Percentiles rank a stretch among this genome's conserved stretches.
These are phyloP conservation scores for Carollia perspicillata DNA, from an alignment of 2,113 vertebrate genomes.

Conservation along the genomic window DNA sequence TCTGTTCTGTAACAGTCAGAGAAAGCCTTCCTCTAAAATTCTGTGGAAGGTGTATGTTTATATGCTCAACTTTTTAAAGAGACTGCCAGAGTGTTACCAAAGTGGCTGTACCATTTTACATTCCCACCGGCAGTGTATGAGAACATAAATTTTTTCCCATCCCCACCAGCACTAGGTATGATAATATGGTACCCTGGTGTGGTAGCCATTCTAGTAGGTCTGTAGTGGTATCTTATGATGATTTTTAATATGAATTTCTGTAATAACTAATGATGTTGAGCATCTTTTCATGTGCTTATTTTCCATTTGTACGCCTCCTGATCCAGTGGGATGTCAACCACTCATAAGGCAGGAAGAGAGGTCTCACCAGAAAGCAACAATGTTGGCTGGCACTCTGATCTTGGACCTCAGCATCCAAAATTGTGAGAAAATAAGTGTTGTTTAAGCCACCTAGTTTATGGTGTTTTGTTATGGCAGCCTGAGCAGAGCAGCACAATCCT, in stretches of 20 bases:
- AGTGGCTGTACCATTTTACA: not conserved
- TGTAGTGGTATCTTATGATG: not conserved
- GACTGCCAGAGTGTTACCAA: not conserved
- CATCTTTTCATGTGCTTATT: slow-evolving; percentile 5
- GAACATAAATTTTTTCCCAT: not conserved
- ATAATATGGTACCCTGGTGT: not conserved
- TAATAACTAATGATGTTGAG: not conserved
- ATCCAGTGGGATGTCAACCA: not conserved
- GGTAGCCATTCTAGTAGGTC: not conserved
- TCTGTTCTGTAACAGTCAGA: not conserved
- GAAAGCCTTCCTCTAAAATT: slow-evolving; percentile 32
- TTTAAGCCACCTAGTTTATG: not conserved
- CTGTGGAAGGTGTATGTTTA: not conserved
- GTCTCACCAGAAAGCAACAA: not conserved
- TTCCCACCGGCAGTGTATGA: not conserved
- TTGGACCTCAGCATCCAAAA: not conserved
- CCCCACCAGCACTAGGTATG: not conserved
- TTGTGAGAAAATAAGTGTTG: not conserved
- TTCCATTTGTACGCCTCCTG: not conserved
- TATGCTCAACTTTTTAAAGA: slow-evolving; percentile 8
- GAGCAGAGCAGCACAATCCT: not conserved
- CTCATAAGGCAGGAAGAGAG: not conserved
- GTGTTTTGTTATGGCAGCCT: not conserved
- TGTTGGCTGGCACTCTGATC: not conserved
- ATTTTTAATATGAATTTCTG: not conserved